Evolutionary conservation across 1,140 invertebrate species (phyloP).

Genomic region (Maconellicoccus hirsutus): DNA sequence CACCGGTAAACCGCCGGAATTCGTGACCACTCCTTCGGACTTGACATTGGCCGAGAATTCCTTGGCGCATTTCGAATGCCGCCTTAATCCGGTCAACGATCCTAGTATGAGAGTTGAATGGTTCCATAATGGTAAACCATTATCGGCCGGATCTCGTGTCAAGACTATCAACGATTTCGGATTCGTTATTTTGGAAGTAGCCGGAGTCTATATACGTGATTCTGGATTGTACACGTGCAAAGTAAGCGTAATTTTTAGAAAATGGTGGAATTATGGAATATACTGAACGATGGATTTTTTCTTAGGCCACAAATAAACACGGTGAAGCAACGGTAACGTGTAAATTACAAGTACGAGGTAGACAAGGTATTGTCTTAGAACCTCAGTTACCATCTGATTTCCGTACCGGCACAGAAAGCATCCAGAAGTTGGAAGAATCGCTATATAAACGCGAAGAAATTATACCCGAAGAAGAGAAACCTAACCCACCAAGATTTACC

Average conservation of each 20-base stretch:
- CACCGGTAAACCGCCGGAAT: slow-evolving; percentile 79
- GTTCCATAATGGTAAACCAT: slow-evolving; percentile 89
- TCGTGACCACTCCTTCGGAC: slow-evolving; percentile 76
- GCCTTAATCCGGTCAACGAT: slow-evolving; percentile 79
- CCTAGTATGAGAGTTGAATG: slow-evolving; percentile 88
- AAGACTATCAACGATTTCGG: slow-evolving; percentile 90
- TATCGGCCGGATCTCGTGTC: slow-evolving; percentile 73
- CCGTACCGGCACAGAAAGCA: slow-evolving; percentile 71
- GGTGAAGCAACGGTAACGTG: slow-evolving; percentile 79
- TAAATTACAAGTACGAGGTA: slow-evolving; percentile 68
- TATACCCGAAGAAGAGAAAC: slow-evolving; percentile 64
- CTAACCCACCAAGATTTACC: slow-evolving; percentile 71
- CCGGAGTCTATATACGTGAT: slow-evolving; percentile 75
- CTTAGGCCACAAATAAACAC: slow-evolving; percentile 67
- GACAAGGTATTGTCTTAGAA: slow-evolving; percentile 77
- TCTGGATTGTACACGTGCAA: slow-evolving; percentile 83
- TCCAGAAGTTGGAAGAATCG: slow-evolving; percentile 79
- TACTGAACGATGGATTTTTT: slow-evolving; percentile 1
- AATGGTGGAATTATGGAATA: background rate
- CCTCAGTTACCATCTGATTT: slow-evolving; percentile 80
- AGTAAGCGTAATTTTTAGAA: slow-evolving; percentile 29
- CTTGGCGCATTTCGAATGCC: slow-evolving; percentile 84
- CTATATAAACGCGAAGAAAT: slow-evolving; percentile 78
- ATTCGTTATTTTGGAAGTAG: slow-evolving; percentile 83
- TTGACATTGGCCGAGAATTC: slow-evolving; percentile 75